phyloP scores from a whole-genome alignment of 2,113 vertebrate species.

The Dendrocopos noguchii region DNA sequence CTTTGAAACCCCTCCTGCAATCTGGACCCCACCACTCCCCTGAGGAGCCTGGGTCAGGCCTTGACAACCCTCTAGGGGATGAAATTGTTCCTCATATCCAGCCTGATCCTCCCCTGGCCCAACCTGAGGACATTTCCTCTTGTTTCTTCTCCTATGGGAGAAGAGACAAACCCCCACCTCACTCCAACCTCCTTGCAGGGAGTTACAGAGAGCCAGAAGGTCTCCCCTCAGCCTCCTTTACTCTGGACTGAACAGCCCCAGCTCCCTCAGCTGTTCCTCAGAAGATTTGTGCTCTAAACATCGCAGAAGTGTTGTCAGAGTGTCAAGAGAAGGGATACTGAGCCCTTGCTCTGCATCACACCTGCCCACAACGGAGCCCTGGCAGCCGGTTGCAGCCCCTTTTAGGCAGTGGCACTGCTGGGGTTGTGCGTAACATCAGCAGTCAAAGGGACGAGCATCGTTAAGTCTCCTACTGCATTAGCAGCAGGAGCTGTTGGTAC shows the following conservation, averaged over 20 bases:
- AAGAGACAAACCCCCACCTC: no score
- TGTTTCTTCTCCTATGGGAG: no score
- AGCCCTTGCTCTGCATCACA: not conserved
- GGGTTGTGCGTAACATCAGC: rapidly evolving
- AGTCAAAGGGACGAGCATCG: rapidly evolving
- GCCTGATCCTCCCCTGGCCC: no score
- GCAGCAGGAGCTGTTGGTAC: not conserved
- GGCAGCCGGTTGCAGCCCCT: not conserved
- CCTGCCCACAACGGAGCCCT: rapidly evolving
- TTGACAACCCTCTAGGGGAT: no score
- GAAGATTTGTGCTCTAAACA: not conserved
- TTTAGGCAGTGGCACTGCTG: rapidly evolving
- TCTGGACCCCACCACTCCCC: not conserved
- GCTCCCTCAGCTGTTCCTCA: no score
- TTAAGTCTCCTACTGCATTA: not conserved
- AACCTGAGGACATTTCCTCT: no score
- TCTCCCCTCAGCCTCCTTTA: no score
- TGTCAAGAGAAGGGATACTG: not conserved
- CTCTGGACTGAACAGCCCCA: no score
- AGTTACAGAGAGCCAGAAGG: no score
- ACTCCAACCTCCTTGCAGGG: no score
- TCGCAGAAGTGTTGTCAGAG: not conserved
- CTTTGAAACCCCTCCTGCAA: not conserved
- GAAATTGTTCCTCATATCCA: no score
- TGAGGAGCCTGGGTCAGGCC: no score